Evolutionary conservation across 2,797 vertebrate species (phyloP).

Genomic region (Erpetoichthys calabaricus): DNA sequence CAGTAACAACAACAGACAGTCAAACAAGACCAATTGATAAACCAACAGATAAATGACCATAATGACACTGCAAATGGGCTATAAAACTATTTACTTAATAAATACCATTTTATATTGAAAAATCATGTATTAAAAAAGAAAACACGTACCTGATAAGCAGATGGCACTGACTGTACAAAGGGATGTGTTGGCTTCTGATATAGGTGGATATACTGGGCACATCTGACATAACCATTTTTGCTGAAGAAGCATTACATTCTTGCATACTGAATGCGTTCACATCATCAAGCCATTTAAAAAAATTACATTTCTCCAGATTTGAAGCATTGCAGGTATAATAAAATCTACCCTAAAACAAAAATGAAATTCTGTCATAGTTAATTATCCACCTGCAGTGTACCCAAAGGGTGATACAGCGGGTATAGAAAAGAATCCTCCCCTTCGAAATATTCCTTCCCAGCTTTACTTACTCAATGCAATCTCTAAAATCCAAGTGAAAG

Average conservation of each 20-base stretch:
- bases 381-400: too few species aligned
- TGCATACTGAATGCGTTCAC: slow-evolving; percentile 14
- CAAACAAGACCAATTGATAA: too few species aligned
- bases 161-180: slow-evolving; percentile 48
- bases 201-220: slow-evolving; percentile 41
- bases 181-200: slow-evolving; percentile 42
- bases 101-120: not conserved
- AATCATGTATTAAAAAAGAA: not conserved
- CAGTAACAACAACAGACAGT: too few species aligned
- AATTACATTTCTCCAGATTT: slow-evolving; percentile 41
- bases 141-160: slow-evolving; percentile 47
- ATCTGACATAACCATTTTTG: slow-evolving; percentile 28
- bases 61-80: too few species aligned
- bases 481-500: too few species aligned
- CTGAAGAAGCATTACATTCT: slow-evolving; percentile 12
- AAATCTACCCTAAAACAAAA: slow-evolving; percentile 37
- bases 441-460: too few species aligned
- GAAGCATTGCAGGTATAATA: slow-evolving; percentile 52
- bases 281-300: slow-evolving; percentile 54
- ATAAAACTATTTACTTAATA: too few species aligned
- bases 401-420: too few species aligned
- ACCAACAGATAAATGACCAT: too few species aligned
- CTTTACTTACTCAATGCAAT: too few species aligned
- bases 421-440: too few species aligned
- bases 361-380: not conserved